A percentile compares a stretch with the other conserved stretches of the same genome.
Evolutionary conservation across 2,888 invertebrate genomes (phyloP).

Genomic region (Lamellibrachia satsuma): DNA sequence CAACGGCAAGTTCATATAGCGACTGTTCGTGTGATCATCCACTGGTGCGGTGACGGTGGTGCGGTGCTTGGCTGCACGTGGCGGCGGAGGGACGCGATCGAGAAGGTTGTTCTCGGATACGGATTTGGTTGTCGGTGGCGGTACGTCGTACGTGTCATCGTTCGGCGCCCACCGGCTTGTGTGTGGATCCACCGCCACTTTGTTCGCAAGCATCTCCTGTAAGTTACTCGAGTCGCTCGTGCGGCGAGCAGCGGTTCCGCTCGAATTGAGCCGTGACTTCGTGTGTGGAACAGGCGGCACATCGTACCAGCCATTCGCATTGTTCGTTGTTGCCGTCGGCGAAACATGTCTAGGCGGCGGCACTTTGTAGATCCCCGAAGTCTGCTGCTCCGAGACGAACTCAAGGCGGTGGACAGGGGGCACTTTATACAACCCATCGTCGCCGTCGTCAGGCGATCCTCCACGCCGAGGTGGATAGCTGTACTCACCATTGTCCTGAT

Average conservation of each 20-base stretch:
- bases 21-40: slow-evolving; percentile 13
- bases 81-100: slow-evolving; percentile 41
- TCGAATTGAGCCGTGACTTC: slow-evolving; percentile 40
- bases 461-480: not conserved
- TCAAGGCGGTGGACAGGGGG: not conserved
- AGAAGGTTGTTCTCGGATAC: slow-evolving; percentile 26
- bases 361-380: not conserved
- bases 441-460: not conserved
- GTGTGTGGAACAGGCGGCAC: slow-evolving; percentile 49
- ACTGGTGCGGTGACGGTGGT: slow-evolving; percentile 25
- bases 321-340: not conserved
- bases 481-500: not conserved
- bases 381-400: not conserved
- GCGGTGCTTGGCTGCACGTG: slow-evolving; percentile 32
- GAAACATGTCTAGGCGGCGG: not conserved
- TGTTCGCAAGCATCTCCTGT: not conserved
- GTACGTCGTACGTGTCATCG: slow-evolving; percentile 29
- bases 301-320: slow-evolving; percentile 38
- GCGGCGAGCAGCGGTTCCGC: not conserved
- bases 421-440: slow-evolving; percentile 17
- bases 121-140: slow-evolving; percentile 36
- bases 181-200: not conserved
- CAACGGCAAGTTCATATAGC: slow-evolving; percentile 56
- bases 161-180: not conserved
- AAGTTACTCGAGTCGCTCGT: not conserved